Percentiles rank a stretch among this genome's conserved stretches.
Conservation (phyloP, 2,797 vertebrate species). For the Poeciliopsis gracilis region DNA sequence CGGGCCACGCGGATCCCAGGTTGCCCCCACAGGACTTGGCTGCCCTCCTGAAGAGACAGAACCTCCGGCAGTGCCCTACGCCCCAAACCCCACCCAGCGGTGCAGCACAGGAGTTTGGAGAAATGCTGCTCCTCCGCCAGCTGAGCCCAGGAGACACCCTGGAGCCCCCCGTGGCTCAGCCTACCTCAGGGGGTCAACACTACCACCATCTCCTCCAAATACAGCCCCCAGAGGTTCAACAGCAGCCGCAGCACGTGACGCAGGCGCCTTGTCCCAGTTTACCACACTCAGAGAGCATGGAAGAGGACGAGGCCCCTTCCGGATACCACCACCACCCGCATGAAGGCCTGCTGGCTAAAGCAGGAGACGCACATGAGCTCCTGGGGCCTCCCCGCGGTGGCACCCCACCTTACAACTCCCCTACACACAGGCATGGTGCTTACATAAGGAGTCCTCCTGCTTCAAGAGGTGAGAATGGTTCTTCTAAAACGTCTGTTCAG, state of each 20-base stretch:
- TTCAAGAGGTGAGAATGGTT: constrained; percentile 86
- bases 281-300: constrained; percentile 96
- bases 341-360: constrained; percentile 85
- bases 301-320: constrained; percentile 88
- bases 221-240: constrained; percentile 84
- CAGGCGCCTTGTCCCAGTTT: constrained; percentile 75
- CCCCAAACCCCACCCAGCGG: constrained; percentile 67
- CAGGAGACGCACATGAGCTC: constrained; percentile 84
- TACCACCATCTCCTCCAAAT: constrained; percentile 92
- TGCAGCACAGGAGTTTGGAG: constrained; percentile 86
- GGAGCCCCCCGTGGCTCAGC: constrained; percentile 78
- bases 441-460: constrained; percentile 67
- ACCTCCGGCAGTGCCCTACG: constrained; percentile 72
- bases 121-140: constrained; percentile 91
- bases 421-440: constrained; percentile 83
- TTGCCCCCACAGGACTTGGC: constrained; percentile 91
- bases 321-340: constrained; percentile 83
- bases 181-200: constrained; percentile 78
- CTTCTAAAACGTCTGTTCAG: not conserved
- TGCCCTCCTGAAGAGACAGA: constrained; percentile 90
- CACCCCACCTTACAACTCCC: constrained; percentile 84
- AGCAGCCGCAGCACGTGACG: constrained; percentile 76
- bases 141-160: constrained; percentile 89
- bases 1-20: constrained; percentile 90
- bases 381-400: constrained; percentile 84